Conservation (phyloP, 2,888 invertebrate genomes). For the Cenopis cana region DNA sequence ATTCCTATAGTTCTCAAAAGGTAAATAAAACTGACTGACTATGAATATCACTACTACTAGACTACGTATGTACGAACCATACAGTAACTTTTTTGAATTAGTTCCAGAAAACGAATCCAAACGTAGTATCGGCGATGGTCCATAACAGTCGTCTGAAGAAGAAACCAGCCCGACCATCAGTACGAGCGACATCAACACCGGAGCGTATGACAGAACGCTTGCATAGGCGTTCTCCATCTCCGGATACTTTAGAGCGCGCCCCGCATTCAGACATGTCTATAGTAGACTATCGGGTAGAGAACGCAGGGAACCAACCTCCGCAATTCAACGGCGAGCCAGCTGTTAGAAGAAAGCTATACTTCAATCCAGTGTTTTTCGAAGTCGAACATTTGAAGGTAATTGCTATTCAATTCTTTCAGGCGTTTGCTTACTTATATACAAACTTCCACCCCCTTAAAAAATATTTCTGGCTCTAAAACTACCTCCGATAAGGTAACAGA, state of each 20-base stretch:
- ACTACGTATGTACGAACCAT: neutral
- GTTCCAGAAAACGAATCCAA: slow-evolving; percentile 75
- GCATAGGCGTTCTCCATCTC: slow-evolving; percentile 73
- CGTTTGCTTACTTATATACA: too few species aligned
- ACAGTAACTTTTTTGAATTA: slow-evolving; percentile 46
- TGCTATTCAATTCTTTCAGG: too few species aligned
- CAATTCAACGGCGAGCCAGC: slow-evolving; percentile 69
- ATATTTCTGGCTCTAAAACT: too few species aligned
- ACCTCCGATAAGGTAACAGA: too few species aligned
- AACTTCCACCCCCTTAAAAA: too few species aligned
- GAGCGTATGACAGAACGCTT: slow-evolving; percentile 67
- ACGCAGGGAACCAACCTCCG: slow-evolving; percentile 62
- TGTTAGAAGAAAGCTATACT: slow-evolving; percentile 91
- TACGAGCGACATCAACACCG: slow-evolving; percentile 62
- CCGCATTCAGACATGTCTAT: slow-evolving; percentile 81
- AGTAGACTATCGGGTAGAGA: slow-evolving; percentile 73
- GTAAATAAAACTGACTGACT: slow-evolving; percentile 51
- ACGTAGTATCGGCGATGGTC: slow-evolving; percentile 77
- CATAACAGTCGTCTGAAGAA: slow-evolving; percentile 72
- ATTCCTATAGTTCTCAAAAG: slow-evolving; percentile 69
- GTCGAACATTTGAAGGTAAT: slow-evolving; percentile 91
- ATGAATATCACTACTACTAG: neutral
- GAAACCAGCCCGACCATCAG: slow-evolving; percentile 67
- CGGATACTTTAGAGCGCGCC: slow-evolving; percentile 75
- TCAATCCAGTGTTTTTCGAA: slow-evolving; percentile 96